phyloP scores from a whole-genome alignment of 2,113 vertebrate species.

The Antechinus flavipes region DNA sequence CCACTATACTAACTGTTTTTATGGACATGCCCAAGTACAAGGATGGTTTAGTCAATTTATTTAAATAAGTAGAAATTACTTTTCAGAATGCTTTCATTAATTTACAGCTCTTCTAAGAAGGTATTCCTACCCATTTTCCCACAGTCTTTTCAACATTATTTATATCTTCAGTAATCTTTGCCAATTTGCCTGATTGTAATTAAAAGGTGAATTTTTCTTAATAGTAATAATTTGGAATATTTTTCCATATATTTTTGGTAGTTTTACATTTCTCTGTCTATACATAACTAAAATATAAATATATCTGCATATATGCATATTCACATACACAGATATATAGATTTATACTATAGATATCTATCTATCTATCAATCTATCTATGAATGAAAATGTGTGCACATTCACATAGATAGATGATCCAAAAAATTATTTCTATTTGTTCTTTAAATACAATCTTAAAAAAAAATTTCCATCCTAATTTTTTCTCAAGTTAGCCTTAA shows the following conservation, averaged over 20 bases:
- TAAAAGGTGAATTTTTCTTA: background rate
- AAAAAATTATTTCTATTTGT: background rate
- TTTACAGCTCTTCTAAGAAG: background rate
- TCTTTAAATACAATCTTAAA: background rate
- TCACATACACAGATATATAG: background rate
- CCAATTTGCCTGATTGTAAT: background rate
- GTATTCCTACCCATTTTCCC: background rate
- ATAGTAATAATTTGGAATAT: background rate
- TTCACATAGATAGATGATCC: background rate
- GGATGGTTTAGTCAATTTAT: background rate
- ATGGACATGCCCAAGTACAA: background rate
- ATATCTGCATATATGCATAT: background rate
- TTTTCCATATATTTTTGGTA: background rate
- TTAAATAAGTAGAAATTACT: background rate
- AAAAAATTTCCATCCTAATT: background rate
- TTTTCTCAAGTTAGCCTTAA: background rate
- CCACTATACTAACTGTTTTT: background rate
- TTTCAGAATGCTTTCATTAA: background rate
- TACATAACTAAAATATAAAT: background rate
- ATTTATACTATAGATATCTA: background rate
- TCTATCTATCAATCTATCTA: background rate
- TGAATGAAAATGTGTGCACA: background rate
- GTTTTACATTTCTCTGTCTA: background rate
- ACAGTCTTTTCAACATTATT: background rate
- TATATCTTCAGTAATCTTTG: background rate